Conservation (phyloP, 2,113 vertebrate species). For the Aspiorhynchus laticeps region DNA sequence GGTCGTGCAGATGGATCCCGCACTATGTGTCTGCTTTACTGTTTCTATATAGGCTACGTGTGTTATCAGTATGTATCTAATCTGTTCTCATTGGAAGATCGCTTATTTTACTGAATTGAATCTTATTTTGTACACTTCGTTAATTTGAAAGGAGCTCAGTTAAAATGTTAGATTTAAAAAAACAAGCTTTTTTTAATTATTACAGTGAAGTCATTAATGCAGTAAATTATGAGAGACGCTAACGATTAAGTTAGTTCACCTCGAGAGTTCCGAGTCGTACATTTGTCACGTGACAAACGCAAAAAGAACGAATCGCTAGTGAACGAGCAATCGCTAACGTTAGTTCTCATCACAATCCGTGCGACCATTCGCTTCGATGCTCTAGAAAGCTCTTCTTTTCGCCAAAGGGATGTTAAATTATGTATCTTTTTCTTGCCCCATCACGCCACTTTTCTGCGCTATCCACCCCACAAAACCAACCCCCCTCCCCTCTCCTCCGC, state of each 20-base stretch:
- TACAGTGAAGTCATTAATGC: neutral
- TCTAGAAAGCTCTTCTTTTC: slow-evolving; percentile 42
- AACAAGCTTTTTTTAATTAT: no score
- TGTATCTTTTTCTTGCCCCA: slow-evolving; percentile 60
- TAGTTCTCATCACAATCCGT: neutral
- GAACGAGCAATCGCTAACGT: no score
- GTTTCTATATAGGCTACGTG: slow-evolving; percentile 32
- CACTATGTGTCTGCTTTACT: slow-evolving; percentile 24
- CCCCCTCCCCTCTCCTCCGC: no score
- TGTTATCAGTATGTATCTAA: slow-evolving; percentile 43
- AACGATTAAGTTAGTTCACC: neutral
- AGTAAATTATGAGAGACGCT: neutral
- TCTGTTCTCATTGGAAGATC: slow-evolving; percentile 33
- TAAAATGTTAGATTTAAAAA: no score
- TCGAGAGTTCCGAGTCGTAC: neutral
- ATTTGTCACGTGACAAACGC: neutral
- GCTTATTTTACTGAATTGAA: no score
- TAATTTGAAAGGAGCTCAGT: no score
- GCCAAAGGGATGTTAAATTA: slow-evolving; percentile 64
- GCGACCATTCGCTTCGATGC: neutral
- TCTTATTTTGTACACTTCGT: no score
- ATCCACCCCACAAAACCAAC: slow-evolving; percentile 40
- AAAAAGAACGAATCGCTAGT: neutral
- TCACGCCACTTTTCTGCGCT: slow-evolving; percentile 39
- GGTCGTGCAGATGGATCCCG: no score